phyloP scores from a whole-genome alignment of 23 tunicate species.

The Pegea sp. region DNA sequence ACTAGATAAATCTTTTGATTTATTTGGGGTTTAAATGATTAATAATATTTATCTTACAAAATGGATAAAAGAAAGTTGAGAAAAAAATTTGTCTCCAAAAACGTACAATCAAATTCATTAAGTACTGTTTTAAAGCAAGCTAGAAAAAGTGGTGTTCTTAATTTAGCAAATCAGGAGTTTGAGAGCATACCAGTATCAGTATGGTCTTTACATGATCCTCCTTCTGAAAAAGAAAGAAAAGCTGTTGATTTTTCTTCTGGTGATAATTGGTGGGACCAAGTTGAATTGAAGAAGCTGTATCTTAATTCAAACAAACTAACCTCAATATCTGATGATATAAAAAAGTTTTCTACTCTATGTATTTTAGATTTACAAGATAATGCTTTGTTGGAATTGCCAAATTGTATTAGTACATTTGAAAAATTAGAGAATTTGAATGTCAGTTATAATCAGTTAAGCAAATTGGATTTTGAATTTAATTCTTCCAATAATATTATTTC shows the following conservation, averaged over 20 bases:
- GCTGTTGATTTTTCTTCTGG: conserved; percentile 6
- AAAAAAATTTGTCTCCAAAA: too few species aligned
- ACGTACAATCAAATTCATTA: too few species aligned
- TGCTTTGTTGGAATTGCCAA: conserved; percentile 17
- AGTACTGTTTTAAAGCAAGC: conserved; percentile 31
- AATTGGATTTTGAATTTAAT: conserved; percentile 9
- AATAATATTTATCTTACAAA: too few species aligned
- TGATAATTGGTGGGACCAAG: conserved; percentile 66
- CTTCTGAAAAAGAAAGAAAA: conserved; percentile 10
- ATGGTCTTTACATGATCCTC: conserved; percentile 21
- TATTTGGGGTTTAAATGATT: too few species aligned
- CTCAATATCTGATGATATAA: conserved; percentile 18
- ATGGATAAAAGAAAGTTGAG: too few species aligned
- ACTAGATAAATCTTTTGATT: too few species aligned
- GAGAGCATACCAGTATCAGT: conserved; percentile 27
- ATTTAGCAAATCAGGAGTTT: conserved; percentile 26
- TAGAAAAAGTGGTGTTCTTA: conserved; percentile 40
- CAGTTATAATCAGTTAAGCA: conserved; percentile 34
- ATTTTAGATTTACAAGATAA: conserved; percentile 77
- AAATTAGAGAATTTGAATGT: conserved; percentile 25
- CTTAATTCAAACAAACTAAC: conserved; percentile 37
- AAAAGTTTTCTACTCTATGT: conserved; percentile 15
- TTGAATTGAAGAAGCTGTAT: conserved; percentile 39
- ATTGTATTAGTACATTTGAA: conserved; percentile 7
- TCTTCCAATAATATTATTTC: conserved; percentile 5